Base-by-base conservation (phyloP, 2,113 vertebrate genomes). In the Dascyllus trimaculatus region DNA sequence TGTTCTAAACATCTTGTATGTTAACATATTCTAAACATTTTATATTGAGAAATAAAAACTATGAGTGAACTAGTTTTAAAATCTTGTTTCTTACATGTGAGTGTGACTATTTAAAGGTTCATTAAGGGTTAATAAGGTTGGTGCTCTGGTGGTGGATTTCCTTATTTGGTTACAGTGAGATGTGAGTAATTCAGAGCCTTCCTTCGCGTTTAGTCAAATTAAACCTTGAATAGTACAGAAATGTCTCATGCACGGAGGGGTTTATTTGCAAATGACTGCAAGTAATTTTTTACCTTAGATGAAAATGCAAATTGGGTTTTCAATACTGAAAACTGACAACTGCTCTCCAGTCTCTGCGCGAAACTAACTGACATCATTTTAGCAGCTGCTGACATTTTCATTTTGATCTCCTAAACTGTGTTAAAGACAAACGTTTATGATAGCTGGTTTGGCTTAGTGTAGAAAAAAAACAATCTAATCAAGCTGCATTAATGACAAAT, bases 191-290 rank as follows among this genome's bases (percentile, higher is more conserved):
- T 63, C n/a, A n/a, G n/a, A n/a, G n/a, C n/a, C n/a, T 67, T 29
- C 45, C 46, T 22, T 72, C 15, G n/a, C 7, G 6, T 68, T 72
- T 10, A 53, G 21, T 71, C 32, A 84, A 49, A 80, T 49, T 40
- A 49, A 2, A 40, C 21, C 32, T 26, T 8, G 18, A 43, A 4
- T 5, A 43, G 48, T 56, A 57, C 40, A 57, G 48, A 80, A 11
- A 51, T 66, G 60, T 38, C 18, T 71, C 54, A 71, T 4, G 11
- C 4, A 3, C 10, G 13, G 45, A 11, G 11, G 2, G 14, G 22
- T n/a, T 80, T 75, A 70, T 59, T 25, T 25, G 67, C 68, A 77
- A 72, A 4, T 53, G 10, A 2, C 14, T n/a, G 21, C 4, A 5
- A 18, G 0, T 17, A 10, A 51, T 49, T 21, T 64, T 52, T 59